Evolutionary conservation across 2,113 vertebrate species (phyloP).

Genomic region (Nestor notabilis): DNA sequence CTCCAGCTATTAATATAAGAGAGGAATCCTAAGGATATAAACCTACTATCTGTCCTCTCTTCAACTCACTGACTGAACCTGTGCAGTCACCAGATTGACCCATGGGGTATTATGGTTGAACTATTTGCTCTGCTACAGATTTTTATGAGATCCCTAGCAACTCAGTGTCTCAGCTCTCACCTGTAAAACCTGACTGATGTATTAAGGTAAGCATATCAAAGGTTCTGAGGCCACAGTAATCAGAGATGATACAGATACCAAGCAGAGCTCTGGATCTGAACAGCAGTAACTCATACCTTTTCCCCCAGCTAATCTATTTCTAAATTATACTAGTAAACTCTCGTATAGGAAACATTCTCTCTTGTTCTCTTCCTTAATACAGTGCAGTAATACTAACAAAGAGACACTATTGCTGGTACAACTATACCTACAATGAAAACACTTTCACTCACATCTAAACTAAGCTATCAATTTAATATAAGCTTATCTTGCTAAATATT

Average conservation of each 20-base stretch:
- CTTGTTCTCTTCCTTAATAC: not conserved
- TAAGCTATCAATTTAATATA: not conserved
- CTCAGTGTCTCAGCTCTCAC: not conserved
- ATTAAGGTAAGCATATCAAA: not conserved
- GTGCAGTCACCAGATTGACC: not conserved
- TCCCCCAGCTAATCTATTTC: not conserved
- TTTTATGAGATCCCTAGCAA: not conserved
- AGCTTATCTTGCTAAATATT: not conserved
- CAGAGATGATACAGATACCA: not conserved
- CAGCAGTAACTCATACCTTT: not conserved
- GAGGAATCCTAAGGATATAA: not conserved
- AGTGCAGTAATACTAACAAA: not conserved
- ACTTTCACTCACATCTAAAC: not conserved
- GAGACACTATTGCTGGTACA: not conserved
- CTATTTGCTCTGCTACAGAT: not conserved
- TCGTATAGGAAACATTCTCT: not conserved
- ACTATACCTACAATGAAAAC: not conserved
- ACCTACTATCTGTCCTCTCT: not conserved
- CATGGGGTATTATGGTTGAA: not conserved
- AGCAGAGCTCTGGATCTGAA: not conserved
- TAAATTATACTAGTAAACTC: not conserved
- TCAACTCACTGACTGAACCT: not conserved
- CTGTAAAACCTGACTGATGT: not conserved
- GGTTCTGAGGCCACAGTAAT: not conserved
- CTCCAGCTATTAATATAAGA: not conserved